Evolutionary conservation across 2,888 invertebrate species (phyloP).

Genomic region (Acleris cristana): DNA sequence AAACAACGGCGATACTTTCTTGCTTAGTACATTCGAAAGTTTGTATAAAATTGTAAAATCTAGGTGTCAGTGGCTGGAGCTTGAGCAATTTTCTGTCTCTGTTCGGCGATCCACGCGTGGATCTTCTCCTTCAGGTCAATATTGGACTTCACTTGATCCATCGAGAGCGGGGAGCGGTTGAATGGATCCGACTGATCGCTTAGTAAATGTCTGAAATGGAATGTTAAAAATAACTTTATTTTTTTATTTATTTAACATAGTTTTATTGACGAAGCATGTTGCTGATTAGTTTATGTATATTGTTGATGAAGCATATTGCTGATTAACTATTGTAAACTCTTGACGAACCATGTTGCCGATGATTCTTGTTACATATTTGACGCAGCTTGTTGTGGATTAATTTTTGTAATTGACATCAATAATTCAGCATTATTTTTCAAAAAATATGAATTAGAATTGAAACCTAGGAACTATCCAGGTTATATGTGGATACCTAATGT

Average conservation of each 20-base stretch:
- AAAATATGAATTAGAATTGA: neutral
- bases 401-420: too few relatives aligned
- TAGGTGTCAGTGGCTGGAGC: slow-evolving; percentile 47
- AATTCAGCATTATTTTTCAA: too few relatives aligned
- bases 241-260: neutral
- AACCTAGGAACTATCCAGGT: too few relatives aligned
- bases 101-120: slow-evolving; percentile 89
- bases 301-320: too few relatives aligned
- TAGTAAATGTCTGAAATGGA: slow-evolving; percentile 87
- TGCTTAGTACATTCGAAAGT: slow-evolving; percentile 26
- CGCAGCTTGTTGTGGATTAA: too few relatives aligned
- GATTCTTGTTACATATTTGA: too few relatives aligned
- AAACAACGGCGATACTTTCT: slow-evolving; percentile 44
- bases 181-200: slow-evolving; percentile 98
- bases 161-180: slow-evolving; percentile 95
- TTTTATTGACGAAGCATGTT: too few relatives aligned
- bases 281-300: too few relatives aligned
- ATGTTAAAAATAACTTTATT: slow-evolving; percentile 13
- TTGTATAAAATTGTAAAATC: slow-evolving; percentile 29
- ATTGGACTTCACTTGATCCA: slow-evolving; percentile 95
- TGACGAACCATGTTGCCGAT: neutral
- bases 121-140: slow-evolving; percentile 91
- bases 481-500: neutral
- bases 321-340: neutral
- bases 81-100: slow-evolving; percentile 71